These are phyloP conservation scores for Fragum fragum DNA, from an alignment of 2,888 invertebrate genomes.

Conservation along the genomic window DNA sequence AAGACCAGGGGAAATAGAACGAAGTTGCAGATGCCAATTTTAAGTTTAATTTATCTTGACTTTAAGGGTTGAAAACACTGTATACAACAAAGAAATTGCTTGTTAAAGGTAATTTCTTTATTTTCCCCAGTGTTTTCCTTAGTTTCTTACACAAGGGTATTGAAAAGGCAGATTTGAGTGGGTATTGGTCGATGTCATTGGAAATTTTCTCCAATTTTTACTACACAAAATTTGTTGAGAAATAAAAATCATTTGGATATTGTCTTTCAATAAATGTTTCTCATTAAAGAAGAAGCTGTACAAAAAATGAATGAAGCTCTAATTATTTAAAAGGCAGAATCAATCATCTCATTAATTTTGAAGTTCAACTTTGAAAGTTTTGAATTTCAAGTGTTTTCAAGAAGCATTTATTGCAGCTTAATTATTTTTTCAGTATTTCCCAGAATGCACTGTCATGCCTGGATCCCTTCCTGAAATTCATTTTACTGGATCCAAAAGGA, in stretches of 20 bases:
- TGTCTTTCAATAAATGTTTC: background rate
- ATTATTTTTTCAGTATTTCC: conserved; percentile 67
- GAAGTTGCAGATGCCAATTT: background rate
- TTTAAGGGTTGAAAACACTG: no score
- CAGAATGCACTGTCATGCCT: conserved; percentile 67
- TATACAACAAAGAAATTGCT: background rate
- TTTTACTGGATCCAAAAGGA: conserved; percentile 79
- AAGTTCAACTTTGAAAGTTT: background rate
- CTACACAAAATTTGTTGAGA: no score
- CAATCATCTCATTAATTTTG: background rate
- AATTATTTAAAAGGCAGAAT: conserved; percentile 3
- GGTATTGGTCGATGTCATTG: no score
- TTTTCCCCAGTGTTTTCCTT: no score
- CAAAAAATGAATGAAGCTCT: background rate
- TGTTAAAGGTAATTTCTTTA: no score
- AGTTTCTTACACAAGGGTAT: no score
- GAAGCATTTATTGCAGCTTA: background rate
- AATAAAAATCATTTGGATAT: no score
- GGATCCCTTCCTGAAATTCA: conserved; percentile 79
- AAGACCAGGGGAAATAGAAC: no score
- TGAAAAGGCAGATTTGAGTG: no score
- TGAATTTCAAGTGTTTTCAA: conserved; percentile 1
- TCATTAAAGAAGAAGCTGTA: background rate
- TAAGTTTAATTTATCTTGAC: background rate
- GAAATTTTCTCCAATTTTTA: no score